Base-by-base conservation (phyloP, 2,888 invertebrate species). In the Drosophila prolongata region DNA sequence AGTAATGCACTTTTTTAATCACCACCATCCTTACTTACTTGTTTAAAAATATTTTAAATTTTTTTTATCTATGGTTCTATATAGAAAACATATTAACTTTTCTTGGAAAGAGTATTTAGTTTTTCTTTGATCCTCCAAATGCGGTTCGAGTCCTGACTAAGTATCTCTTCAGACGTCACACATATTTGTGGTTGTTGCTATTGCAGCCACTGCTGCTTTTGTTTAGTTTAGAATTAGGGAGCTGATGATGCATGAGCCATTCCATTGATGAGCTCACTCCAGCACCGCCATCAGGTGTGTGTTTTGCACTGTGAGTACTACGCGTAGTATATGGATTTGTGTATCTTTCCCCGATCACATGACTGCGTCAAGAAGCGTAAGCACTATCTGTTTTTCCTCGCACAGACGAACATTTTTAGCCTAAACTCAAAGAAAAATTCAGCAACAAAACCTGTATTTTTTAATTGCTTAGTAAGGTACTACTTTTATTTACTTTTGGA, bases 181-280 rank as follows among this genome's bases (percentile, higher is more conserved):
- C 44, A 35, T 57, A 16, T 43, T 37, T 34, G 19, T 40, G 37
- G 30, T 61, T 62, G 46, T 72, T 72, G 47, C 14, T 70, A 14
- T 66, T 42, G 67, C 53, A 46, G 40, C 13, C 30, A 30, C 37
- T 27, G 42, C 52, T 40, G 42, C 37, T 16, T 52, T 56, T 53
- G 52, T 53, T 72, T 62, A 11, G 42, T 38, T 14, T 70, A 30
- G 30, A 44, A 49, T 50, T 56, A 30, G 38, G 68, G 50, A 24
- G 66, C 67, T 35, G 67, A 54, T 66, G 61, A 61, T 60, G 44
- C 44, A 49, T 16, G 49, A 49, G 61, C 44, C 43, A 58, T 69
- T 50, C 70, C 56, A 74, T 60, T 74, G 75, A 74, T 74, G 73
- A 74, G 73, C 75, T 74, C 67, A 74, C 75, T 60, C 38, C 44